phyloP scores from a whole-genome alignment of 2,797 vertebrate species.

The Botia kubotai region DNA sequence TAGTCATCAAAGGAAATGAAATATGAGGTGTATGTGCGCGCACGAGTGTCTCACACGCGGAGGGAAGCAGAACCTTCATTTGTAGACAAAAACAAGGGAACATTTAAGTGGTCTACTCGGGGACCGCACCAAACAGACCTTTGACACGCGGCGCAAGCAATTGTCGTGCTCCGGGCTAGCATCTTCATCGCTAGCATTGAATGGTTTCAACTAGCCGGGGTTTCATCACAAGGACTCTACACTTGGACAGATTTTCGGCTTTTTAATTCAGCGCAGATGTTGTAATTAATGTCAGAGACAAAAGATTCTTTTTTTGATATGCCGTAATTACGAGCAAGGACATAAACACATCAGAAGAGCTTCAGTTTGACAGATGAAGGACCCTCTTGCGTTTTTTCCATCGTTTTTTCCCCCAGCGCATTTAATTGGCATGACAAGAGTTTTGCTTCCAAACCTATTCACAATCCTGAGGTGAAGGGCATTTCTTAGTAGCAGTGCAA shows the following conservation, averaged over 20 bases:
- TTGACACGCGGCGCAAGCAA: conserved; percentile 14
- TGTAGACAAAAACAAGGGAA: conserved; percentile 45
- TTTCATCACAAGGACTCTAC: conserved; percentile 44
- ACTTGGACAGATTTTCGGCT: conserved; percentile 36
- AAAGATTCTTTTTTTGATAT: conserved; percentile 47
- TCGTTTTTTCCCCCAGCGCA: conserved; percentile 50
- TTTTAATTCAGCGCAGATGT: conserved; percentile 41
- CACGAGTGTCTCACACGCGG: conserved; percentile 31
- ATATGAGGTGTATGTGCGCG: conserved; percentile 58
- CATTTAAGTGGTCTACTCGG: conserved; percentile 46
- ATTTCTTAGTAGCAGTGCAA: conserved; percentile 84
- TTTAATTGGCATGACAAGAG: conserved; percentile 56
- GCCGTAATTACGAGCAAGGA: conserved; percentile 46
- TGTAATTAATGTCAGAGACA: conserved; percentile 49
- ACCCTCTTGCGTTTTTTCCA: conserved; percentile 13
- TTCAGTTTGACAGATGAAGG: conserved; percentile 59
- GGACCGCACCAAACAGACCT: conserved; percentile 41
- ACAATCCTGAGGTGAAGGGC: conserved; percentile 83
- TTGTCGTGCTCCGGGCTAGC: conserved; percentile 11
- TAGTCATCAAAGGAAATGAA: conserved; percentile 71
- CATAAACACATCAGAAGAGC: conserved; percentile 54
- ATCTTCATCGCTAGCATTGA: conserved; percentile 4
- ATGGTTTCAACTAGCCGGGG: conserved; percentile 17
- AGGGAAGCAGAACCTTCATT: conserved; percentile 52
- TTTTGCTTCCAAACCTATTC: conserved; percentile 57